Percentiles rank a stretch among this genome's conserved stretches.
phyloP scores from a whole-genome alignment of 2,113 vertebrate species.

The Gallinago undulata region DNA sequence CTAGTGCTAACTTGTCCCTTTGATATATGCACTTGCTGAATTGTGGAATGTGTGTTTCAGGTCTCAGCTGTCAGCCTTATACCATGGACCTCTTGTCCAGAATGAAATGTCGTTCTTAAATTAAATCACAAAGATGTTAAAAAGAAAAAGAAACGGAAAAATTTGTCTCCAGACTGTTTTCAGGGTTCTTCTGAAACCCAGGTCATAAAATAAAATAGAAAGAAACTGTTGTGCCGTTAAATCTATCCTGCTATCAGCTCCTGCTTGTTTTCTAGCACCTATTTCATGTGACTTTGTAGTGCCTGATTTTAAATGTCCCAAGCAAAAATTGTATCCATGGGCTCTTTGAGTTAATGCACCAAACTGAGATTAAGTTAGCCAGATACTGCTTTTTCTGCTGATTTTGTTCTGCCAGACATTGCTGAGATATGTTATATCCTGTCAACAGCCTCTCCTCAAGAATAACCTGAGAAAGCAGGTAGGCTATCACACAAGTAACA shows the following conservation, averaged over 20 bases:
- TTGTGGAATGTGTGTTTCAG: not conserved
- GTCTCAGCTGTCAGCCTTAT: not conserved
- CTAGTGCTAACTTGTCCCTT: not conserved
- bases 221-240: not conserved
- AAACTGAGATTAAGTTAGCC: not conserved
- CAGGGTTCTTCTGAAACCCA: not conserved
- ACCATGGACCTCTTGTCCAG: not conserved
- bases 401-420: not conserved
- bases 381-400: not conserved
- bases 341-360: not conserved
- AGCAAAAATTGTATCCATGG: not conserved
- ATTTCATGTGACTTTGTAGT: not conserved
- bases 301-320: not conserved
- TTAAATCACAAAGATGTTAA: not conserved
- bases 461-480: slow-evolving; percentile 15
- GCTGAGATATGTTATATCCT: slow-evolving; percentile 6
- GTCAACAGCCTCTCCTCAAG: slow-evolving; percentile 20
- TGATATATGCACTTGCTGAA: slow-evolving; percentile 2
- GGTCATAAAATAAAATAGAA: slow-evolving; percentile 1
- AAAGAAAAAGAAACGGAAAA: not conserved
- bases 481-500: slow-evolving; percentile 2
- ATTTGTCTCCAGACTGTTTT: not conserved
- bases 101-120: slow-evolving; percentile 8
- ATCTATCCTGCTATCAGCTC: not conserved
- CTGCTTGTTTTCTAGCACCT: not conserved